Evolutionary conservation across 1,140 invertebrate genomes (phyloP).

Genomic region (Macrostomum lignano): DNA sequence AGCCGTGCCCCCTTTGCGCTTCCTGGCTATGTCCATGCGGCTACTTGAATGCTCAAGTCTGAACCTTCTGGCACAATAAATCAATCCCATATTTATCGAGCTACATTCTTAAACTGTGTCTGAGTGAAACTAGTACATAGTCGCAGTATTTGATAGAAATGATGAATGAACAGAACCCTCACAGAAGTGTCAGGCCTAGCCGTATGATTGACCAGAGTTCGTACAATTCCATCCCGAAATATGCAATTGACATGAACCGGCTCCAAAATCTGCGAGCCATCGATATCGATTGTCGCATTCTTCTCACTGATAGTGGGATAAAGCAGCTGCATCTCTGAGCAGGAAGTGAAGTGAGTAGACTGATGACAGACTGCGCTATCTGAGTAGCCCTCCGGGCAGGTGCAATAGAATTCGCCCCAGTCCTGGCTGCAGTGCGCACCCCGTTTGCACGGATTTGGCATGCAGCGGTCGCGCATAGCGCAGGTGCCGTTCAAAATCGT

Average conservation of each 20-base stretch:
- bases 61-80: too few species aligned
- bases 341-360: conserved; percentile 13
- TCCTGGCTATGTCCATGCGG: too few species aligned
- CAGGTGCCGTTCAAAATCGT: too few species aligned
- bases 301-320: conserved; percentile 20
- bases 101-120: not conserved
- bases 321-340: conserved; percentile 8
- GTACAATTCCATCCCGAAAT: too few species aligned
- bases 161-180: not conserved
- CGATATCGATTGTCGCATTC: conserved; percentile 51
- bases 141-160: too few species aligned
- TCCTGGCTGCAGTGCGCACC: conserved; percentile 60
- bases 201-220: too few species aligned
- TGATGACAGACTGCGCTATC: conserved; percentile 61
- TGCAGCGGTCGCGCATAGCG: too few species aligned
- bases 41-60: too few species aligned
- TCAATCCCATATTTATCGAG: not conserved
- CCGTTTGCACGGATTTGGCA: conserved; percentile 90
- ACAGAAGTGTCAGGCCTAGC: conserved; percentile 2
- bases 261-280: conserved; percentile 63
- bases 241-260: conserved; percentile 71
- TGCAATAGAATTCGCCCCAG: conserved; percentile 60
- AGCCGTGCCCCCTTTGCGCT: too few species aligned
- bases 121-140: not conserved
- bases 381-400: conserved; percentile 63